phyloP scores from a whole-genome alignment of 2,888 invertebrate genomes.

The Abrostola tripartita region DNA sequence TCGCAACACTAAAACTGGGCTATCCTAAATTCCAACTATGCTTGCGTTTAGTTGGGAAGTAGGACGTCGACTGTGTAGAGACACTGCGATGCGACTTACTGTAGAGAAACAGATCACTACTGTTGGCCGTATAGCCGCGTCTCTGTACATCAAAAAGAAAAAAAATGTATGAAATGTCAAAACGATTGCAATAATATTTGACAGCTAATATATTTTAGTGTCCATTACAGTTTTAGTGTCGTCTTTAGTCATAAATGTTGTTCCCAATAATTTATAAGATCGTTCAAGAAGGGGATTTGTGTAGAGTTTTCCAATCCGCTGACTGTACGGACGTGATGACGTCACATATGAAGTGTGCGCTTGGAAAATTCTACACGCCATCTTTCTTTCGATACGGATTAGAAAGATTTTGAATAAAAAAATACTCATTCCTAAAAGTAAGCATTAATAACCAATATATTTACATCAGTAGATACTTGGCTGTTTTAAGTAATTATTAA shows the following conservation, averaged over 20 bases:
- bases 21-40: slow-evolving; percentile 27
- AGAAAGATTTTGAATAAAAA: slow-evolving; percentile 74
- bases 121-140: slow-evolving; percentile 5
- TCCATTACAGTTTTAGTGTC: slow-evolving; percentile 74
- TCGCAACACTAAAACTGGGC: slow-evolving; percentile 70
- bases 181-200: slow-evolving; percentile 39
- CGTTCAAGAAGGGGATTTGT: slow-evolving; percentile 66
- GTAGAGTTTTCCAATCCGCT: slow-evolving; percentile 72
- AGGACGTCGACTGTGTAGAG: slow-evolving; percentile 14
- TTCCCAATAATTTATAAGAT: slow-evolving; percentile 86
- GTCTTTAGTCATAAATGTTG: slow-evolving; percentile 84
- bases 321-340: slow-evolving; percentile 8
- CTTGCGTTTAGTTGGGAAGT: slow-evolving; percentile 23
- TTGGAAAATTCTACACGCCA: slow-evolving; percentile 73
- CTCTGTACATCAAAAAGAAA: slow-evolving; percentile 25
- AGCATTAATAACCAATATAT: slow-evolving; percentile 86
- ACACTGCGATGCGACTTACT: not conserved
- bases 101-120: no score
- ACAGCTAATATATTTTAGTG: slow-evolving; percentile 49
- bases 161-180: slow-evolving; percentile 47
- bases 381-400: slow-evolving; percentile 70
- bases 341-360: slow-evolving; percentile 52
- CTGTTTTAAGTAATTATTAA: slow-evolving; percentile 86
- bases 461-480: slow-evolving; percentile 87
- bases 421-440: slow-evolving; percentile 86